Percentiles rank a stretch among this genome's conserved stretches.
phyloP scores from a whole-genome alignment of 1,140 invertebrate species.

The Galendromus occidentalis region DNA sequence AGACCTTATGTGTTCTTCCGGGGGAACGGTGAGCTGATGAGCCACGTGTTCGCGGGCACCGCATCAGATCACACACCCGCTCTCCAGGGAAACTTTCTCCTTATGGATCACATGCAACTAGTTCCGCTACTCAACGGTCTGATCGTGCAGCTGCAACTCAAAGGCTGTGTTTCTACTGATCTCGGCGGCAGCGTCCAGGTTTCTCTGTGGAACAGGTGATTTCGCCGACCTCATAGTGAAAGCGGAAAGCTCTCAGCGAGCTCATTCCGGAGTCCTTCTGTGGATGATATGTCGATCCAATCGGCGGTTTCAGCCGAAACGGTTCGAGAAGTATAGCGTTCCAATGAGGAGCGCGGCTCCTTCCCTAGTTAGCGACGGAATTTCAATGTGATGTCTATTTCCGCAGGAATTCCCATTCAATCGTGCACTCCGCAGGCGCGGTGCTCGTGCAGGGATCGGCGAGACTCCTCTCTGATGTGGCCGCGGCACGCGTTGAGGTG shows the following conservation, averaged over 20 bases:
- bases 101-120: slow-evolving; percentile 49
- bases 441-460: slow-evolving; percentile 43
- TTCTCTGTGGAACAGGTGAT: slow-evolving; percentile 49
- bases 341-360: no score
- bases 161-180: slow-evolving; percentile 56
- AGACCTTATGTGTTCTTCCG: slow-evolving; percentile 64
- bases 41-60: slow-evolving; percentile 65
- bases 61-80: slow-evolving; percentile 59
- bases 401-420: slow-evolving; percentile 49
- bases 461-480: slow-evolving; percentile 43
- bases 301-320: no score
- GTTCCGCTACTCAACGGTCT: slow-evolving; percentile 52
- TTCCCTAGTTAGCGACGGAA: neutral
- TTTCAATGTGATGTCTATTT: neutral
- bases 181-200: slow-evolving; percentile 60
- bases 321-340: no score
- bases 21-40: slow-evolving; percentile 64
- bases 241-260: no score
- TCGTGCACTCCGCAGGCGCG: slow-evolving; percentile 50
- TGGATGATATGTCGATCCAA: no score
- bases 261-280: no score
- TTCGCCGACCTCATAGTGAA: no score
- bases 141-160: slow-evolving; percentile 42
- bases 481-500: slow-evolving; percentile 46
- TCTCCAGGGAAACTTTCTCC: slow-evolving; percentile 48